phyloP scores from a whole-genome alignment of 2,113 vertebrate genomes.

The Lophotis ruficrista region DNA sequence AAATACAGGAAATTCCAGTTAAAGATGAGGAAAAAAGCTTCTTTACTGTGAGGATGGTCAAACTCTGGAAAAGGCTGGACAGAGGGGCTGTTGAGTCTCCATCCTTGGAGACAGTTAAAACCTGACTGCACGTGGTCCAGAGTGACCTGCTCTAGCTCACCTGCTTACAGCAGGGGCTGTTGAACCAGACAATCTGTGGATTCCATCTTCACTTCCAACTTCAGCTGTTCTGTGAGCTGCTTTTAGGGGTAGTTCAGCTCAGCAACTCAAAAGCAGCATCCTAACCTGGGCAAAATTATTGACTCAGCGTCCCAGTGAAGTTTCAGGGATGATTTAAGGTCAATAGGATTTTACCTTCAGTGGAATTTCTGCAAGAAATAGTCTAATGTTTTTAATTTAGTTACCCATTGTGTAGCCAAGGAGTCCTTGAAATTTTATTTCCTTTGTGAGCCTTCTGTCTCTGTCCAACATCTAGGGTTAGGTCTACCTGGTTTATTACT shows the following conservation, averaged over 20 bases:
- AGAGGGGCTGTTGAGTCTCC: neutral
- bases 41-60: neutral
- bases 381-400: neutral
- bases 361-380: neutral
- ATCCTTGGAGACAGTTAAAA: neutral
- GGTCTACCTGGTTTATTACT: neutral
- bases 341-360: neutral
- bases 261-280: neutral
- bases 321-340: neutral
- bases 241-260: neutral
- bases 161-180: neutral
- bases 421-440: neutral
- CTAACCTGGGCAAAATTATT: neutral
- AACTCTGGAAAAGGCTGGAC: neutral
- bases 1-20: neutral
- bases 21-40: neutral
- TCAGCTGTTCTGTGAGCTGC: neutral
- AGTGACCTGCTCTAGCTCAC: neutral
- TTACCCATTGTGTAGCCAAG: neutral
- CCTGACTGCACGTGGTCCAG: neutral
- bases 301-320: neutral
- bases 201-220: neutral
- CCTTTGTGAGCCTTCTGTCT: neutral
- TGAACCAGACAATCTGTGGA: neutral
- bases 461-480: neutral